These are phyloP conservation scores for Metopia argyrocephala DNA, from an alignment of 2,888 invertebrate species.

Conservation along the genomic window DNA sequence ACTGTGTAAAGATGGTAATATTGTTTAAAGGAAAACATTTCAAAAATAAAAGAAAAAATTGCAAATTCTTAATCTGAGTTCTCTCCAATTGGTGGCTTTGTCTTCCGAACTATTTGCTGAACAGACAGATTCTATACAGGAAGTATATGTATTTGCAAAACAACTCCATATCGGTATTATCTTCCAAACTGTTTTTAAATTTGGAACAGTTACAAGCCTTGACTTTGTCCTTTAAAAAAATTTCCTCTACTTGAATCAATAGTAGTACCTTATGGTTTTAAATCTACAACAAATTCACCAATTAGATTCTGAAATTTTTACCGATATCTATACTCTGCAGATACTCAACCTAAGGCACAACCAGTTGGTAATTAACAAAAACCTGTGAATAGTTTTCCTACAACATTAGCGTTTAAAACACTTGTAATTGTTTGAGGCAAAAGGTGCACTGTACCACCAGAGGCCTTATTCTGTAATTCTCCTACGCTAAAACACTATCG, in stretches of 20 bases:
- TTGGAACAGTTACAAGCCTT: slow-evolving; percentile 88
- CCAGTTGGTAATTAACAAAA: slow-evolving; percentile 87
- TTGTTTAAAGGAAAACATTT: too few species aligned
- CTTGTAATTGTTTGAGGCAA: too few species aligned
- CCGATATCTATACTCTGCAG: slow-evolving; percentile 91
- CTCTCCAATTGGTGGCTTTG: slow-evolving; percentile 92
- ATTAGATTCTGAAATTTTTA: slow-evolving; percentile 90
- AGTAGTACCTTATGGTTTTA: slow-evolving; percentile 91
- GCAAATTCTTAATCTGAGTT: slow-evolving; percentile 91
- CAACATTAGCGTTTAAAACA: too few species aligned
- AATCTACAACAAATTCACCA: slow-evolving; percentile 90
- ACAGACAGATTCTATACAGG: slow-evolving; percentile 87
- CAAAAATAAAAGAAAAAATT: too few species aligned
- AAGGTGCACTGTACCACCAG: too few species aligned
- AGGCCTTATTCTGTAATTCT: too few species aligned
- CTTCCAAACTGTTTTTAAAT: slow-evolving; percentile 91
- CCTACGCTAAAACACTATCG: too few species aligned
- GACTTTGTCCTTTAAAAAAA: slow-evolving; percentile 91
- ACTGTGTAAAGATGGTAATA: too few species aligned
- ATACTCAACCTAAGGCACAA: slow-evolving; percentile 92
- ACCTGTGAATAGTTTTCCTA: too few species aligned
- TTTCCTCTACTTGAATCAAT: slow-evolving; percentile 92
- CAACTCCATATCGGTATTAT: slow-evolving; percentile 92
- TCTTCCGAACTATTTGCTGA: slow-evolving; percentile 92
- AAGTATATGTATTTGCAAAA: slow-evolving; percentile 94